Evolutionary conservation across 2,888 invertebrate genomes (phyloP).

Genomic region (Dryocosmus kuriphilus): DNA sequence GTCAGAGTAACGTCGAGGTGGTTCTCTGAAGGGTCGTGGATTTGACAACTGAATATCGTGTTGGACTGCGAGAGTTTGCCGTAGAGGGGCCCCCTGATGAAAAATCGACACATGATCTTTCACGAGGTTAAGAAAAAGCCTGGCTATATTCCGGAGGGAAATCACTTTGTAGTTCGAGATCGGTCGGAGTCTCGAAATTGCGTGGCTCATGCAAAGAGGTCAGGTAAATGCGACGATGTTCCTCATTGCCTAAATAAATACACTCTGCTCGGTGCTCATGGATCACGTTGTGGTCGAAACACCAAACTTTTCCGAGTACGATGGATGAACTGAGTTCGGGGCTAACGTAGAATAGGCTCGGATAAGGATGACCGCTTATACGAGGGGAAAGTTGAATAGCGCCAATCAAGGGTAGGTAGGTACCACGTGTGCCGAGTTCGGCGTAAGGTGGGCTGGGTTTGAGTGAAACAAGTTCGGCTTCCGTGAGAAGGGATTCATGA

Average conservation of each 20-base stretch:
- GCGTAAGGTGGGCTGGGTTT: neutral
- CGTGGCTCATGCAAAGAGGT: neutral
- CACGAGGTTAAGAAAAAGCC: neutral
- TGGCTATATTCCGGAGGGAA: neutral
- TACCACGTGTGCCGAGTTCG: neutral
- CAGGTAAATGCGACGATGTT: neutral
- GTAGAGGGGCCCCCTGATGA: neutral
- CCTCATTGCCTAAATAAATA: neutral
- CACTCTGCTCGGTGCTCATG: neutral
- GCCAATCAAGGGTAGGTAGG: neutral
- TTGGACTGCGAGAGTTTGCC: neutral
- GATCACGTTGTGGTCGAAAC: neutral
- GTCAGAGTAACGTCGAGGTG: slow-evolving; percentile 29
- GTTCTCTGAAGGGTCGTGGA: neutral
- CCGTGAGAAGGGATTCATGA: neutral
- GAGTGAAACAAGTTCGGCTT: neutral
- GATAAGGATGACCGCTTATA: neutral
- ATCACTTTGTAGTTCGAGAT: neutral
- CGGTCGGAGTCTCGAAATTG: neutral
- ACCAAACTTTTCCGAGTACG: neutral
- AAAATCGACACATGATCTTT: neutral
- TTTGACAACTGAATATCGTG: slow-evolving; percentile 17
- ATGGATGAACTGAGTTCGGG: neutral
- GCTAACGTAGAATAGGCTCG: neutral
- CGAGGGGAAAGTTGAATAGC: neutral